These are phyloP conservation scores for Homarus americanus DNA, from an alignment of 1,140 invertebrate species.

Conservation along the genomic window DNA sequence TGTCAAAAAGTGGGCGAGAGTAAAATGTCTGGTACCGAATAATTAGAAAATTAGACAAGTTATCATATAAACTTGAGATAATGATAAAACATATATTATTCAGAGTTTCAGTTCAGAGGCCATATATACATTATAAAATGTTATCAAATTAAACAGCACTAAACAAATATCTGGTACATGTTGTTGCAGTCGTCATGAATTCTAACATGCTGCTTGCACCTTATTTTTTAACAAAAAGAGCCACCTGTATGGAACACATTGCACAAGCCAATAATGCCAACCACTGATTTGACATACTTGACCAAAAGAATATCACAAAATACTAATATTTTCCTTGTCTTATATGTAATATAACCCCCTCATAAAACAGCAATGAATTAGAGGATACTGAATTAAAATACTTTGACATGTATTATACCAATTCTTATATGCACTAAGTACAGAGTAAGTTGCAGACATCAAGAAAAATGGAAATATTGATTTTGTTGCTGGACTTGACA, in stretches of 20 bases:
- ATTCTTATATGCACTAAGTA: neutral
- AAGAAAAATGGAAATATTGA: neutral
- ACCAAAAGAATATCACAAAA: neutral
- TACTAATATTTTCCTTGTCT: neutral
- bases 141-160: neutral
- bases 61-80: neutral
- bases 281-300: neutral
- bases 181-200: neutral
- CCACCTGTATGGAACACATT: neutral
- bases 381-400: neutral
- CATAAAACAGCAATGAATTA: neutral
- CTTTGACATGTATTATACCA: slow-evolving; percentile 1
- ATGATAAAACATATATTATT: slow-evolving; percentile 6
- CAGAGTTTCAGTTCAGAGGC: slow-evolving; percentile 7
- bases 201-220: neutral
- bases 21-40: neutral
- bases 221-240: neutral
- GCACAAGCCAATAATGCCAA: neutral
- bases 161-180: neutral
- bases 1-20: neutral
- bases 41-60: slow-evolving; percentile 9
- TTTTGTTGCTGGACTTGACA: neutral
- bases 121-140: slow-evolving; percentile 7
- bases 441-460: neutral
- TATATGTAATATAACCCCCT: neutral